Percentiles rank a stretch among this genome's conserved stretches.
These are phyloP conservation scores for Chaetura pelagica DNA, from an alignment of 2,113 vertebrate species.

Conservation along the genomic window DNA sequence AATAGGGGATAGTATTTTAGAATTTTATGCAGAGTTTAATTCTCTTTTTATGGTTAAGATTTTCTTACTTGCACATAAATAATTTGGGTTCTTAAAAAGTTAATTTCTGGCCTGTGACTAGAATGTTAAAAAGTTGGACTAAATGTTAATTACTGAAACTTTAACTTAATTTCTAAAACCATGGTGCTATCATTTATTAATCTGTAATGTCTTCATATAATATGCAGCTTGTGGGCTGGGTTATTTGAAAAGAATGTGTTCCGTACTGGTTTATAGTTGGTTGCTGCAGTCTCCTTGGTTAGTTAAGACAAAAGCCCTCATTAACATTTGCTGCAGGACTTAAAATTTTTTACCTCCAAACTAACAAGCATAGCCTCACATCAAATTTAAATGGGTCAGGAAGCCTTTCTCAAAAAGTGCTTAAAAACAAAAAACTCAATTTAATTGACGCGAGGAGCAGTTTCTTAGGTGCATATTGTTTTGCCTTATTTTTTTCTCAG, in stretches of 20 bases:
- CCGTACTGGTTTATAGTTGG: slow-evolving; percentile 80
- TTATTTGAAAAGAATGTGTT: slow-evolving; percentile 82
- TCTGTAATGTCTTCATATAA: slow-evolving; percentile 86
- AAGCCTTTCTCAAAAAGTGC: slow-evolving; percentile 77
- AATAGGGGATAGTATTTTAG: slow-evolving; percentile 92
- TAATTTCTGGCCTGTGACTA: slow-evolving; percentile 92
- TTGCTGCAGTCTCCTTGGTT: slow-evolving; percentile 86
- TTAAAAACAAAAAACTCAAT: slow-evolving; percentile 76
- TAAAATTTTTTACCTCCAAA: slow-evolving; percentile 88
- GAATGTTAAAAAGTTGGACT: slow-evolving; percentile 91
- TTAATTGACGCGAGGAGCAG: slow-evolving; percentile 81
- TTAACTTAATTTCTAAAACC: slow-evolving; percentile 89
- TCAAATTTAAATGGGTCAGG: slow-evolving; percentile 81
- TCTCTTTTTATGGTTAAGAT: slow-evolving; percentile 93
- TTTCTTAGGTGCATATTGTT: slow-evolving; percentile 80
- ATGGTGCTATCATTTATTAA: slow-evolving; percentile 96
- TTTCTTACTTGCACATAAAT: slow-evolving; percentile 96
- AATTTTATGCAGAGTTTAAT: slow-evolving; percentile 91
- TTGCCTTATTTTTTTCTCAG: slow-evolving; percentile 86
- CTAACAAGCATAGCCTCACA: slow-evolving; percentile 82
- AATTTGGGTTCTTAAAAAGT: slow-evolving; percentile 90
- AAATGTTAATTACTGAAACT: slow-evolving; percentile 92
- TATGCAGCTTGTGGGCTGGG: slow-evolving; percentile 92
- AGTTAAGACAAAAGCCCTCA: slow-evolving; percentile 86
- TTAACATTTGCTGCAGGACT: slow-evolving; percentile 87